phyloP scores from a whole-genome alignment of 2,797 vertebrate species.

The Megaceryle alcyon region DNA sequence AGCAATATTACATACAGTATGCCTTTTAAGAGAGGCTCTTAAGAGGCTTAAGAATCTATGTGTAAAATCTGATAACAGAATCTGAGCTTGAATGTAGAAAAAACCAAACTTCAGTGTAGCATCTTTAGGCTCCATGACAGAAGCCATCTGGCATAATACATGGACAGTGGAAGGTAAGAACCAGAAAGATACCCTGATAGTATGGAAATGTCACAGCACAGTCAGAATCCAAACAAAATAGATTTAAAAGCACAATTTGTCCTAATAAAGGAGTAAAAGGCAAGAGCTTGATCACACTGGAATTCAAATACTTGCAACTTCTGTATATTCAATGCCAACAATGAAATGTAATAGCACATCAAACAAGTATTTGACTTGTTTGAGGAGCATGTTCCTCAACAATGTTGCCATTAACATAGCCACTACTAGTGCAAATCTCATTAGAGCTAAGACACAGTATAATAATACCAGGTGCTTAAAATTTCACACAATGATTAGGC shows the following conservation, averaged over 20 bases:
- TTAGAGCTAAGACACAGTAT: background rate
- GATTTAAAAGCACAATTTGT: background rate
- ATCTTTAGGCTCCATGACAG: background rate
- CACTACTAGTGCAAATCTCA: background rate
- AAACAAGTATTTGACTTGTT: background rate
- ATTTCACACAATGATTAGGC: background rate
- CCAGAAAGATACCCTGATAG: background rate
- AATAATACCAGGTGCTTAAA: background rate
- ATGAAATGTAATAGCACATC: background rate
- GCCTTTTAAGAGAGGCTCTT: background rate
- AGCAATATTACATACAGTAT: background rate
- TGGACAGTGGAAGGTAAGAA: background rate
- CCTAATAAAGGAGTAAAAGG: background rate
- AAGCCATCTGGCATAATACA: background rate
- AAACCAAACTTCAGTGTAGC: too few relatives aligned
- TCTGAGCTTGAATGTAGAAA: background rate
- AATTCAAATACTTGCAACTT: background rate
- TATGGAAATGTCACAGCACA: background rate
- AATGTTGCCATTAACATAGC: background rate
- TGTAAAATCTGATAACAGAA: rapidly evolving
- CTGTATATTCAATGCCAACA: background rate
- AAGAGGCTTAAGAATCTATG: background rate
- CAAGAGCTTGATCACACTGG: background rate
- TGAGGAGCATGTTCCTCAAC: background rate
- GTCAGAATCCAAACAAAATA: background rate